Evolutionary conservation across 2,888 invertebrate species (phyloP).

Genomic region (Rugalucina vietnamica): DNA sequence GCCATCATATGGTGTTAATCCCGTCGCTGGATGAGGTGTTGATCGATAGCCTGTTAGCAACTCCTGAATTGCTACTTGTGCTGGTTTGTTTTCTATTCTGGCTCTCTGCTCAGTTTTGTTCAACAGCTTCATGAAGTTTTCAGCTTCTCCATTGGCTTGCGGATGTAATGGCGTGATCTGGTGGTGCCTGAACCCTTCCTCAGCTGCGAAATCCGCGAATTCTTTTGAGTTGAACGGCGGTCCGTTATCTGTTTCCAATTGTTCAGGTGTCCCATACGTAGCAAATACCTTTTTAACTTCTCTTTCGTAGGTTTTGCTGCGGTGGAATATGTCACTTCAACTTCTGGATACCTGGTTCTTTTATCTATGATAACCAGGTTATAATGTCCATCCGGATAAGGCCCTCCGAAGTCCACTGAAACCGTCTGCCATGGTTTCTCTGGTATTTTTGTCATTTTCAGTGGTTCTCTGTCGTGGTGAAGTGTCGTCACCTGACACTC

Average conservation of each 20-base stretch:
- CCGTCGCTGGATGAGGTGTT: slow-evolving; percentile 11
- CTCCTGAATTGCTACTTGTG: not conserved
- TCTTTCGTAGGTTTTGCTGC: not conserved
- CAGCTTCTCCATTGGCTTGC: not conserved
- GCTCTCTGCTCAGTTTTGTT: slow-evolving; percentile 11
- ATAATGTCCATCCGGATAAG: no score
- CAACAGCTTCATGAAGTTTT: slow-evolving; percentile 2
- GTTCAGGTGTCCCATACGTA: not conserved
- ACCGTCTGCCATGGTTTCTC: slow-evolving; percentile 21
- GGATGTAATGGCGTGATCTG: not conserved
- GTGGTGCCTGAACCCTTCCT: slow-evolving; percentile 2
- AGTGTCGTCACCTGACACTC: slow-evolving; percentile 46
- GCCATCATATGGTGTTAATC: not conserved
- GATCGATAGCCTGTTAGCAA: not conserved
- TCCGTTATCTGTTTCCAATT: not conserved
- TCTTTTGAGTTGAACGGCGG: not conserved
- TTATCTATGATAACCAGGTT: not conserved
- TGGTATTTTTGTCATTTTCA: slow-evolving; percentile 43
- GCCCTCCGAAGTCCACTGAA: slow-evolving; percentile 23
- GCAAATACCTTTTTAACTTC: not conserved
- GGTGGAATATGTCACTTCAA: not conserved
- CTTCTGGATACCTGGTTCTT: slow-evolving; percentile 10
- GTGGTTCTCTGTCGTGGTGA: slow-evolving; percentile 30
- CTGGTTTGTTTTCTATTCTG: not conserved
- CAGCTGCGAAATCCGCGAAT: slow-evolving; percentile 7